Base-by-base conservation (phyloP, 37 sponge, comb jelly and placozoan genomes). In the Chondrilla cf. caribensis region DNA sequence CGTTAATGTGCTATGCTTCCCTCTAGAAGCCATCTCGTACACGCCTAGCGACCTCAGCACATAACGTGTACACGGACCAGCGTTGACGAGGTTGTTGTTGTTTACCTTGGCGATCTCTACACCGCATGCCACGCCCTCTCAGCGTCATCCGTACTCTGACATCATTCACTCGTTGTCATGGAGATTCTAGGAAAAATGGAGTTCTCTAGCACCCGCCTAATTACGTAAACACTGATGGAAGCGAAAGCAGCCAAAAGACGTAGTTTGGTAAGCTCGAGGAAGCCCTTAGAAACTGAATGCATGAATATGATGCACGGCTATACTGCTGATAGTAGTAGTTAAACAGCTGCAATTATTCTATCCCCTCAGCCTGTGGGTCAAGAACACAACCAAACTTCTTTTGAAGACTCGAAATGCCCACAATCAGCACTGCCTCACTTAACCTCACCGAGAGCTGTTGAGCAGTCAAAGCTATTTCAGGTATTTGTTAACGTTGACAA, bases 1-100 rank as follows among this genome's bases (percentile, higher is more conserved):
- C 6, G 81, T 58, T 4, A 15, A 28, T 11, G 91, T 91, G 36
- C 79, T 87, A 55, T 91, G 38, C 36, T 85, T 86, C 18, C 85
- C 57, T 6, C 36, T 73, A 21, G 44, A 73, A 42, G 76, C 41
- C 76, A 73, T 73, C 24, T 37, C 25, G 76, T 17, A 55, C 17
- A n/a, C n/a, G n/a, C n/a, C n/a, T n/a, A n/a, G n/a, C n/a, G n/a
- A n/a, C n/a, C n/a, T n/a, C n/a, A n/a, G n/a, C n/a, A n/a, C n/a
- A n/a, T n/a, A n/a, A n/a, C n/a, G n/a, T n/a, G n/a, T n/a, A n/a
- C n/a, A n/a, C n/a, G n/a, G n/a, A n/a, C n/a, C n/a, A n/a, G n/a
- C n/a, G 57, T 55, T 19, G 17, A 55, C 11, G 11, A 55, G 57
- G 17, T 55, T 55, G 57, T 55, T 55, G 57, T 17, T 55, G 57